Evolutionary conservation across 2,888 invertebrate genomes (phyloP), one percentile per base, ranked within the genome.

Genomic region (Pimpla rufipes): DNA sequence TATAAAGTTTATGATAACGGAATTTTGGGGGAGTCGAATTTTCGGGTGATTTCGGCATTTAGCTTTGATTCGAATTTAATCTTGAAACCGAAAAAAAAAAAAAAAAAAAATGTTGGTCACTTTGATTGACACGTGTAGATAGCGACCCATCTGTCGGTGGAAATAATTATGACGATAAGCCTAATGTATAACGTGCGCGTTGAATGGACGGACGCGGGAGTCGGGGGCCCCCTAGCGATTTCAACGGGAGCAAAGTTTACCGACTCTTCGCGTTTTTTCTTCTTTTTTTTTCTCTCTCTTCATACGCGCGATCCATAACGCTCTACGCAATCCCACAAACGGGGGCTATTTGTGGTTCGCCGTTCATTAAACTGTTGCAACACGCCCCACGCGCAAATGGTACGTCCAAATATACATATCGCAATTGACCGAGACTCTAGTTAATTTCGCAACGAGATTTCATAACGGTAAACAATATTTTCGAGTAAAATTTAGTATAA

Each of bases 211-310:
- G 0, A 37, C 37, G 13, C 18, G 35, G 18, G 35, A 11, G 13
- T 16, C 42, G 21, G 57, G n/a, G 47, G 23, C 57, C 59, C 64
- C 59, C 50, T 52, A 81, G 75, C 37, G 76, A 55, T 70, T 64
- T 35, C 16, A 21, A 75, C 68, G 29, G 35, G 77, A 57, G 68
- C 81, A 66, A 77, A 81, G 81, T 81, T 57, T 71, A 77, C 21
- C 67, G 76, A 77, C 45, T 70, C 70, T 23, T 45, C 13, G 11
- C 21, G 29, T 5, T 42, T 42, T 57, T 47, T 55, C n/a, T n/a
- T n/a, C n/a, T n/a, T n/a, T n/a, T n/a, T n/a, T n/a, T n/a, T n/a
- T n/a, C n/a, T n/a, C n/a, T n/a, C n/a, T 42, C 21, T 68, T 16
- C 57, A 62, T 52, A 13, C 52, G 37, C 18, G 8, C 13, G 37